These are phyloP conservation scores for Abrostola triplasia DNA, from an alignment of 2,888 invertebrate genomes.

Conservation along the genomic window DNA sequence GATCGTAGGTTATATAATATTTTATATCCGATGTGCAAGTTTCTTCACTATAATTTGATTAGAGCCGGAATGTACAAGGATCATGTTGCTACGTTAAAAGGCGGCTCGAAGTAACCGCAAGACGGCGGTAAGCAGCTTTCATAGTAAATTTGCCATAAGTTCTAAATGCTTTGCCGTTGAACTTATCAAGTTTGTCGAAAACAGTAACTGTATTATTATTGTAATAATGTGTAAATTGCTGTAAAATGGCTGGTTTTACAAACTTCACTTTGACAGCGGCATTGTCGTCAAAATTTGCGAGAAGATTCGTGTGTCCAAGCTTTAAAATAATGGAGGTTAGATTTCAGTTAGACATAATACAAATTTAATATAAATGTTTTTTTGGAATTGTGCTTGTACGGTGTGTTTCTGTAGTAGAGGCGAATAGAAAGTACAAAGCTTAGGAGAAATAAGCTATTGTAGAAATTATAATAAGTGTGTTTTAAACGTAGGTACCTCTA, in stretches of 20 bases:
- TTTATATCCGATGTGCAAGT: background rate
- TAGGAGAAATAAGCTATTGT: no score
- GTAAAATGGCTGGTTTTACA: slow-evolving; percentile 4
- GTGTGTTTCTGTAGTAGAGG: no score
- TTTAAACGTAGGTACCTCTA: no score
- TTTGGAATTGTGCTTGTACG: background rate
- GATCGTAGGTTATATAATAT: background rate
- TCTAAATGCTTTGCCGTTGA: background rate
- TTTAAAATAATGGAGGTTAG: slow-evolving; percentile 2
- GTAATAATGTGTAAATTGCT: slow-evolving; percentile 2
- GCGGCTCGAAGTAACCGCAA: no score
- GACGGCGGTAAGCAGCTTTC: background rate
- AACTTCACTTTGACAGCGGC: slow-evolving; percentile 14
- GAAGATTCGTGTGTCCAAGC: slow-evolving; percentile 1
- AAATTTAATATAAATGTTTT: background rate
- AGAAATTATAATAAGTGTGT: no score
- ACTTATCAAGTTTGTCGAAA: background rate
- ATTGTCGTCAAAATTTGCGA: slow-evolving; percentile 6
- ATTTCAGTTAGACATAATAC: background rate
- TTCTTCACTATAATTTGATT: background rate
- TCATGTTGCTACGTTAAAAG: background rate
- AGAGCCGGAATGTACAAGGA: background rate
- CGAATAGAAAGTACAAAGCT: background rate
- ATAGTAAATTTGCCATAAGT: slow-evolving; percentile 8
- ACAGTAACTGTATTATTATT: background rate